These are phyloP conservation scores for Eretmocerus hayati DNA, from an alignment of 2,888 invertebrate species.

Conservation along the genomic window DNA sequence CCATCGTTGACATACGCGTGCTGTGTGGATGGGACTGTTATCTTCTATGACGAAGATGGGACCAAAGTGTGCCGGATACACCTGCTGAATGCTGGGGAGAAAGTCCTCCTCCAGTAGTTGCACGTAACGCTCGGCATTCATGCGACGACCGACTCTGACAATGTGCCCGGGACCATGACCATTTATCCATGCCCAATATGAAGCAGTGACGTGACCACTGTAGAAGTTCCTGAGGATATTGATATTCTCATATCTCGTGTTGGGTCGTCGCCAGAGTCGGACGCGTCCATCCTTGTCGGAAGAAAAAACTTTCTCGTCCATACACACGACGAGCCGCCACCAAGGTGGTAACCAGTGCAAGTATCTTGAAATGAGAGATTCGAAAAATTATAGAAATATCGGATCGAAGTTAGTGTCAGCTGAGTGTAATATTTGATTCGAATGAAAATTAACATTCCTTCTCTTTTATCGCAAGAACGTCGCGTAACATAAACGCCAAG, in stretches of 20 bases:
- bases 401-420: too few species aligned
- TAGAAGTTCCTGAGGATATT: background rate
- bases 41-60: slow-evolving; percentile 21
- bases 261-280: background rate
- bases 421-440: too few species aligned
- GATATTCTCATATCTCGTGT: background rate
- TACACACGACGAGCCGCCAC: too few species aligned
- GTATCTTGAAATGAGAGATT: too few species aligned
- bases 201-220: background rate
- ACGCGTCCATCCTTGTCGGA: background rate
- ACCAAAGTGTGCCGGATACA: slow-evolving; percentile 1
- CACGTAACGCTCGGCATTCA: background rate
- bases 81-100: background rate
- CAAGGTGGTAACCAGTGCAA: too few species aligned
- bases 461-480: too few species aligned
- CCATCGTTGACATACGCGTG: slow-evolving; percentile 16
- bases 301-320: background rate
- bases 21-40: slow-evolving; percentile 22
- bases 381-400: too few species aligned
- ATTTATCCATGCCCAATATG: background rate
- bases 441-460: too few species aligned
- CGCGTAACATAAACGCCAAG: too few species aligned
- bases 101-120: background rate
- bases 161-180: background rate
- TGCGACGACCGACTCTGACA: background rate